Evolutionary conservation across 2,888 invertebrate genomes (phyloP), one percentile per base, ranked within the genome.

Genomic region (Biston stratarius): DNA sequence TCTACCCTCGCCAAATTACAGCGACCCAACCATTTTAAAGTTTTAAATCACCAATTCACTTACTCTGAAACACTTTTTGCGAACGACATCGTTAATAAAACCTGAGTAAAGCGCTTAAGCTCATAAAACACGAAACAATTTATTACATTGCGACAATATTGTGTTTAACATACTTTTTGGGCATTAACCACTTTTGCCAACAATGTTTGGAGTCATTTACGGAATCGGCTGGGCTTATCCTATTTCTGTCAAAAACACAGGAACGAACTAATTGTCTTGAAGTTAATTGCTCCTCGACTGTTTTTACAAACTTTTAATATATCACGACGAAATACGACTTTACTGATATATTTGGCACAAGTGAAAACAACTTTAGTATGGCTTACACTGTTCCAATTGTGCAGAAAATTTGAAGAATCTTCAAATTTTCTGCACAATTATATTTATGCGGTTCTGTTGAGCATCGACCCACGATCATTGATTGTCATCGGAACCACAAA

Each of bases 81-180:
- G 34, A 59, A 12, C 10, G 36, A 11, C 48, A 36, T 6, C 11
- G 48, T n/a, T 61, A 33, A 47, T 62, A 52, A 58, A 62, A 62
- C 40, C 52, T 47, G 40, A 59, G 62, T 62, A 58, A 58, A 58
- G n/a, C 36, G 14, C 11, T 36, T 7, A 14, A 53, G 48, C 52
- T 36, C 62, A 59, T 67, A 44, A 58, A 67, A 62, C 48, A 14
- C 42, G 33, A 15, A 24, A n/a, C 15, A 24, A 67, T 58, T 61
- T 38, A 45, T 47, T 57, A 52, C 57, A 47, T 56, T 49, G 45
- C 60, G 12, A 49, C 55, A 48, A 48, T 60, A 44, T 47, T 33
- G 58, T 33, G 24, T 34, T 42, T 45, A 52, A 61, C 34, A 55
- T 15, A 56, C 62, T 24, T 53, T 62, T 58, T 53, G 58, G 58